phyloP scores from a whole-genome alignment of 2,113 vertebrate genomes.

The Chamaea fasciata region DNA sequence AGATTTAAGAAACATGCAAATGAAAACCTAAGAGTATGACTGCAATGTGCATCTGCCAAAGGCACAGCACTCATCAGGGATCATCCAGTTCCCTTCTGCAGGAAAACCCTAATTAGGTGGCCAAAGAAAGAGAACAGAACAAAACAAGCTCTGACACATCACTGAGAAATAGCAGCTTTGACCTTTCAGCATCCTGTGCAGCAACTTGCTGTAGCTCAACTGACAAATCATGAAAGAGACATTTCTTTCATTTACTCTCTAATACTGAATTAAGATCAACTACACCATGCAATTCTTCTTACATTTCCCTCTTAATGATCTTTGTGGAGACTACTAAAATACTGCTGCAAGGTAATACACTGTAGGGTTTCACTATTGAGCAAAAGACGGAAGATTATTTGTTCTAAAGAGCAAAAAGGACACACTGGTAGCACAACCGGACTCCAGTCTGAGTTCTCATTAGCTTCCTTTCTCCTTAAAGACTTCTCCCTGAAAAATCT shows the following conservation, averaged over 20 bases:
- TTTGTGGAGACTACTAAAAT: neutral
- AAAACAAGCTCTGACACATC: neutral
- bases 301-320: neutral
- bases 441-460: neutral
- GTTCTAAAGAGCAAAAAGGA: neutral
- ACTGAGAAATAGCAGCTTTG: neutral
- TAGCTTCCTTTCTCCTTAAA: neutral
- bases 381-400: neutral
- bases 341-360: neutral
- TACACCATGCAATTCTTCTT: neutral
- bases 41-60: neutral
- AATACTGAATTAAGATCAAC: neutral
- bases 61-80: neutral
- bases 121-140: conserved; percentile 7
- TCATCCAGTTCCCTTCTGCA: neutral
- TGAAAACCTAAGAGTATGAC: neutral
- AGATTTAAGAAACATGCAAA: neutral
- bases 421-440: neutral
- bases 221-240: neutral
- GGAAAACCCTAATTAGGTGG: neutral
- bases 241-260: neutral
- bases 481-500: neutral
- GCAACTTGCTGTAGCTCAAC: neutral
- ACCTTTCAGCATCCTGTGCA: neutral
- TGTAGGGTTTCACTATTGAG: neutral